phyloP scores from a whole-genome alignment of 2,113 vertebrate genomes.

The Mus pahari region DNA sequence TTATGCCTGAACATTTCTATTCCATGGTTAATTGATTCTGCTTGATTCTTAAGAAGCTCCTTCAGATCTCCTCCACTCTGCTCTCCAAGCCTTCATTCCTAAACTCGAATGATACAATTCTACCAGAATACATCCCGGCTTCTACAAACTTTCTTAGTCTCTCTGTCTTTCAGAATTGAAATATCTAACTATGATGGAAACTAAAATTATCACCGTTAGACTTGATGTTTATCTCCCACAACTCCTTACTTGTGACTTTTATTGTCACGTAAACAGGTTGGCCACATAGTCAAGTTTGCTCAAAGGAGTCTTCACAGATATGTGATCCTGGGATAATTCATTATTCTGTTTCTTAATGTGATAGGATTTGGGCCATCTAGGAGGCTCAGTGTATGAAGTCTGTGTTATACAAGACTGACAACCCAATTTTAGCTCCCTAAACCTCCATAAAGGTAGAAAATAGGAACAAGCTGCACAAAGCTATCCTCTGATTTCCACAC shows the following conservation, averaged over 20 bases:
- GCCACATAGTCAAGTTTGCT: neutral
- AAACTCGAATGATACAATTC: neutral
- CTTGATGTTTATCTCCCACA: slow-evolving; percentile 19
- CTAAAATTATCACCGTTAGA: neutral
- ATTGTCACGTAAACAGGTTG: neutral
- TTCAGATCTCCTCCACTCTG: neutral
- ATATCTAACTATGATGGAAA: neutral
- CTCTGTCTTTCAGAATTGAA: slow-evolving; percentile 32
- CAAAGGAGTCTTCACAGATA: neutral
- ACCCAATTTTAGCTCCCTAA: neutral
- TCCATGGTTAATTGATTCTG: slow-evolving; percentile 52
- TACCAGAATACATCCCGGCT: neutral
- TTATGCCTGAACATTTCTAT: slow-evolving; percentile 55
- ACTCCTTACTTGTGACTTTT: neutral
- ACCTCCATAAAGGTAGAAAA: neutral
- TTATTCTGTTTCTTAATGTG: slow-evolving; percentile 11
- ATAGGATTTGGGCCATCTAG: neutral
- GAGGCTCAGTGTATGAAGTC: neutral
- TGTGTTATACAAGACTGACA: neutral
- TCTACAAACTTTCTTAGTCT: neutral
- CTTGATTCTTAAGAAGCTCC: slow-evolving; percentile 44
- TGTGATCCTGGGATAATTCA: neutral
- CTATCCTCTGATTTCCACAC: neutral
- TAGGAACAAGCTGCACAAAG: neutral
- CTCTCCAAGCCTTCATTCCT: neutral